phyloP scores from a whole-genome alignment of 2,113 vertebrate species.

The Stigmatopora argus region DNA sequence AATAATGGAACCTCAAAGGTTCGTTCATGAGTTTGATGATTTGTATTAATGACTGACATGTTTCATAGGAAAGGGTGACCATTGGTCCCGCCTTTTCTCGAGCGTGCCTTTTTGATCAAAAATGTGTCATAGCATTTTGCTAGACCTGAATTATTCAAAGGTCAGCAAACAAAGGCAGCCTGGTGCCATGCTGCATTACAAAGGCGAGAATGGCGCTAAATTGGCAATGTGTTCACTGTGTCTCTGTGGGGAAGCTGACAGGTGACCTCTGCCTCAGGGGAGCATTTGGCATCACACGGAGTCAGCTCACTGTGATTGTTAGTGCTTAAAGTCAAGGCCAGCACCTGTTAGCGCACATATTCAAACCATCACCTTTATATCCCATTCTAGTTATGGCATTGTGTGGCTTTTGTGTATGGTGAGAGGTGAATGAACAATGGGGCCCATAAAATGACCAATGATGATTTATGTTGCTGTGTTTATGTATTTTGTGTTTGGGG shows the following conservation, averaged over 20 bases:
- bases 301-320: conserved; percentile 59
- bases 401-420: conserved; percentile 30
- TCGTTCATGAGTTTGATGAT: not conserved
- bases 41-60: conserved; percentile 2
- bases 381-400: conserved; percentile 40
- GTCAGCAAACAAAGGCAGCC: conserved; percentile 64
- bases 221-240: conserved; percentile 52
- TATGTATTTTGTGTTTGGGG: conserved; percentile 5
- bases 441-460: conserved; percentile 17
- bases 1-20: no score
- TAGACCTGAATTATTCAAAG: conserved; percentile 66
- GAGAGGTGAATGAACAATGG: conserved; percentile 32
- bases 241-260: conserved; percentile 53
- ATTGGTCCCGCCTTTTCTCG: conserved; percentile 46
- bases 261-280: conserved; percentile 50
- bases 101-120: conserved; percentile 64
- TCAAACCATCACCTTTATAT: conserved; percentile 57
- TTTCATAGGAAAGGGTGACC: conserved; percentile 53
- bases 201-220: conserved; percentile 57
- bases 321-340: conserved; percentile 43
- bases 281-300: conserved; percentile 59
- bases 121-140: conserved; percentile 65
- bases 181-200: conserved; percentile 57
- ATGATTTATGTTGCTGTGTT: conserved; percentile 13
- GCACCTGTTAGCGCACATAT: conserved; percentile 47